Percentiles rank a stretch among this genome's conserved stretches.
These are phyloP conservation scores for Pyrrhosoma nymphula DNA, from an alignment of 2,888 invertebrate genomes.

Conservation along the genomic window DNA sequence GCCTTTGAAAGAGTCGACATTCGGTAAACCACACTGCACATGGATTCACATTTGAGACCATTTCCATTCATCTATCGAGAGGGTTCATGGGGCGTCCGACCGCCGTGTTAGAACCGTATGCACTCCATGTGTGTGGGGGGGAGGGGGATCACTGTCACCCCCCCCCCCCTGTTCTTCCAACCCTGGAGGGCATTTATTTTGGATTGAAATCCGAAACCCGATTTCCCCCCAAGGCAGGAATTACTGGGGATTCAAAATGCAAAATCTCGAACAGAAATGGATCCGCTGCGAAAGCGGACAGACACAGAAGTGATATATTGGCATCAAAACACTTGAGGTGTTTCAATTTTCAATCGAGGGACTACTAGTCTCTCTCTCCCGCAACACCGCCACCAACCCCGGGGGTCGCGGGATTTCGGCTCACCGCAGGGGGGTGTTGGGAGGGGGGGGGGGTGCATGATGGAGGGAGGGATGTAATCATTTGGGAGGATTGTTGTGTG, in stretches of 20 bases:
- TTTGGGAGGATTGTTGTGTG: neutral
- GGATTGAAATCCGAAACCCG: slow-evolving; percentile 53
- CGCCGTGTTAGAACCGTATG: neutral
- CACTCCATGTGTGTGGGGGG: neutral
- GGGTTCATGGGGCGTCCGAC: neutral
- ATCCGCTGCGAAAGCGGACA: neutral
- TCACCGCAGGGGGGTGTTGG: neutral
- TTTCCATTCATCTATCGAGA: neutral
- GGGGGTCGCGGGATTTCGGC: neutral
- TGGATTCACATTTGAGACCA: neutral
- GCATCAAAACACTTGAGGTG: slow-evolving; percentile 42
- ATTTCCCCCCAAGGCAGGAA: neutral
- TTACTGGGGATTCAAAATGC: slow-evolving; percentile 53
- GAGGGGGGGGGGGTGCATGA: neutral
- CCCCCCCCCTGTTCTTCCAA: neutral
- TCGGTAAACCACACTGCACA: neutral
- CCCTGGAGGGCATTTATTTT: slow-evolving; percentile 41
- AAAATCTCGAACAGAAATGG: slow-evolving; percentile 2
- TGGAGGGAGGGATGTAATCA: neutral
- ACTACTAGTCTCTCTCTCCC: too few species aligned
- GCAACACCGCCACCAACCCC: neutral
- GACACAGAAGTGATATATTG: slow-evolving; percentile 44
- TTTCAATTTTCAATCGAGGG: slow-evolving; percentile 58
- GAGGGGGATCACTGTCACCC: neutral
- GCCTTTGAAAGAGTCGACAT: neutral